Conservation (phyloP, 2,113 vertebrate species). For the Cephalopterus ornatus region DNA sequence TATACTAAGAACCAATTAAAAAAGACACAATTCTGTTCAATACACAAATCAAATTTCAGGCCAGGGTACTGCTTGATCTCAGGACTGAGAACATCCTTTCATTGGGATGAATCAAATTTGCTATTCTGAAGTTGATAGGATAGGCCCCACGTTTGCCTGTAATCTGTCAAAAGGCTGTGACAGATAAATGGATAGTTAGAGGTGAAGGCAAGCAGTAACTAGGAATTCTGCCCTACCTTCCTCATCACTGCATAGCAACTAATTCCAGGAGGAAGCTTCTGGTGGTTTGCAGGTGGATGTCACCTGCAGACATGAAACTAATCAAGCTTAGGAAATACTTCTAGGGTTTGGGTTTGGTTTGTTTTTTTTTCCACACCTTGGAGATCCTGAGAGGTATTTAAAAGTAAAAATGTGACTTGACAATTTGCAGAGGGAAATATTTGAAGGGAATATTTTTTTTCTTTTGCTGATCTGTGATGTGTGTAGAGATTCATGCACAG, state of each 20-base stretch:
- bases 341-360: neutral
- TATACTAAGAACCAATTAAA: neutral
- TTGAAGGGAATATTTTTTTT: neutral
- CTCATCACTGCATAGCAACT: neutral
- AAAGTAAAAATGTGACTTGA: neutral
- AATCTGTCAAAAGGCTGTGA: constrained; percentile 4
- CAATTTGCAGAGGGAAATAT: neutral
- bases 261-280: neutral
- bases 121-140: neutral
- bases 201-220: neutral
- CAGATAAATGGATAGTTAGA: neutral
- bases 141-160: neutral
- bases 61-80: neutral
- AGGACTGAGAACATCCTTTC: neutral
- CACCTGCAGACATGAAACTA: neutral
- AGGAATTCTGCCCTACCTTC: neutral
- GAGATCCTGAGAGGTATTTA: neutral
- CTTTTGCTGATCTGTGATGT: neutral
- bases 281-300: neutral
- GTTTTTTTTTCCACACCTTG: neutral
- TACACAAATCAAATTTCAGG: neutral
- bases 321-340: neutral
- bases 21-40: neutral
- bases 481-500: neutral
- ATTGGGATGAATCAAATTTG: neutral